Evolutionary conservation across 2,888 invertebrate species (phyloP).

Genomic region (Leptinotarsa haldemani): DNA sequence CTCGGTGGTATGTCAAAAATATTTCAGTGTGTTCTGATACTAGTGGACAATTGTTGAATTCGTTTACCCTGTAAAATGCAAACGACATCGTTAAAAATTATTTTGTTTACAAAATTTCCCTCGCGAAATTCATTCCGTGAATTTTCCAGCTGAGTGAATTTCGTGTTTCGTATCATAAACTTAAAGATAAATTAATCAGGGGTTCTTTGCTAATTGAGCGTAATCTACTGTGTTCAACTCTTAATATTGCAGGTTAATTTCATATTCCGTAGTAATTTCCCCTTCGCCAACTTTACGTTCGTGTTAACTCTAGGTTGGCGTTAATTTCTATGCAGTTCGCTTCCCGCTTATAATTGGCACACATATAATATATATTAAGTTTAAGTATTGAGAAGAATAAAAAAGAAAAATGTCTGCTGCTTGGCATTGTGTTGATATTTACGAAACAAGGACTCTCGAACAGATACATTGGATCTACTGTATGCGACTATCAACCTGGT

Average conservation of each 20-base stretch:
- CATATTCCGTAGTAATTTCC: conserved; percentile 10
- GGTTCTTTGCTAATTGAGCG: conserved; percentile 5
- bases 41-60: too few species aligned
- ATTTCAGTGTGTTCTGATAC: too few species aligned
- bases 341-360: neutral
- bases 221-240: neutral
- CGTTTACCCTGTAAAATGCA: too few species aligned
- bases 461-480: too few species aligned
- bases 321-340: neutral
- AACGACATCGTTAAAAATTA: too few species aligned
- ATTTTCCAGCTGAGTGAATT: neutral
- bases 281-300: neutral
- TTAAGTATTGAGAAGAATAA: neutral
- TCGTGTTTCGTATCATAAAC: neutral
- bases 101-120: neutral
- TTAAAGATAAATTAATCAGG: neutral
- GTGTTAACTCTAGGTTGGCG: neutral
- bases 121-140: neutral
- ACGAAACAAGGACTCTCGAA: too few species aligned
- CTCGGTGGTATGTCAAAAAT: too few species aligned
- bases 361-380: neutral
- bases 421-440: too few species aligned
- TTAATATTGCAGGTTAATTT: conserved; percentile 2
- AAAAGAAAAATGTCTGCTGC: too few species aligned
- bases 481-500: too few species aligned